Base-by-base conservation (phyloP, 2,888 invertebrate genomes). In the Eristalinus sepulchralis region DNA sequence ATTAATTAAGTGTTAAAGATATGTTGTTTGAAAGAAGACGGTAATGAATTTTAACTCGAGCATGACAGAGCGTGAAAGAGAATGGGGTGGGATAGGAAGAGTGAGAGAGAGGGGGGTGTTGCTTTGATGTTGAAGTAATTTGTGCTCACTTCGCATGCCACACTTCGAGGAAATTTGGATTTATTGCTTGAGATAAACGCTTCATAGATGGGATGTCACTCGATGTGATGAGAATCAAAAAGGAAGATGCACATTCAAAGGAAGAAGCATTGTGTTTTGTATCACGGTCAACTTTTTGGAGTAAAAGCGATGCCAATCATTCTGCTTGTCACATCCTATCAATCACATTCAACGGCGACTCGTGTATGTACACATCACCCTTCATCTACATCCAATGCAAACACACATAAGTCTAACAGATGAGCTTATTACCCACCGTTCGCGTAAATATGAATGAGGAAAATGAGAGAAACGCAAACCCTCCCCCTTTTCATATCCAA, bases 351-450 rank as follows among this genome's bases (percentile, higher is more conserved):
- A 8, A 17, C 47, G 17, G 17, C 17, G 47, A 17, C 2, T 3
- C 47, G 4, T 47, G 10, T 34, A 2, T 31, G 9, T 9, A 1
- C 17, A 47, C n/a, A 17, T 8, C 47, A 17, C 1, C 47, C 17
- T 5, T 8, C n/a, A 6, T 9, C 13, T n/a, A 8, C 47, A 47
- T 47, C 8, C 1, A 47, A 47, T 47, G 17, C 17, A 47, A 47
- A 57, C 63, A 34, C 47, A 9, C 33, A 57, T 17, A n/a, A 27
- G 27, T 27, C 27, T 24, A 73, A 68, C 83, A 75, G 64, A 83
- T 75, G 83, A 76, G 71, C 73, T 76, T 81, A 68, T 76, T 75
- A 81, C 22, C 67, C 77, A 39, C 39, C 13, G 10, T 24, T 24
- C 24, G 11, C 11, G 22, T 11, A 57, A 57, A 24, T 36, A 11